Evolutionary conservation across 2,888 invertebrate species (phyloP).

Genomic region (Melanostoma mellinum): DNA sequence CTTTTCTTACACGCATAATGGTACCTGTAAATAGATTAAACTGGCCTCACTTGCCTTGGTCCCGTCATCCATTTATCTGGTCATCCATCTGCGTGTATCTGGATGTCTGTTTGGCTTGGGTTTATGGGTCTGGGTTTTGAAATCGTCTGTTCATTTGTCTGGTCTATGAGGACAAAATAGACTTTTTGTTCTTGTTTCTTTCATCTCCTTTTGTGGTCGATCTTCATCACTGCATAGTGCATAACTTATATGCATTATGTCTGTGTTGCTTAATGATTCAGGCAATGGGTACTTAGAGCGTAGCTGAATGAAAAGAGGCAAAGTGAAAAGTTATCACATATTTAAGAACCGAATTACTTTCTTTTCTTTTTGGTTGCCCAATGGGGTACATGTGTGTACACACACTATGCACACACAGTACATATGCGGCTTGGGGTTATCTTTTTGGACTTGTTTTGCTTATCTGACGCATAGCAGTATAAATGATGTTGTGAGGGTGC

Average conservation of each 20-base stretch:
- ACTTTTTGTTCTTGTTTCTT: slow-evolving; percentile 27
- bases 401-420: neutral
- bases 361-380: slow-evolving; percentile 63
- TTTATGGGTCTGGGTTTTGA: slow-evolving; percentile 48
- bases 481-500: slow-evolving; percentile 24
- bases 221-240: slow-evolving; percentile 7
- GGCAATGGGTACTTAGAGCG: slow-evolving; percentile 7
- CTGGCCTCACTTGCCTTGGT: slow-evolving; percentile 60
- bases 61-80: slow-evolving; percentile 62
- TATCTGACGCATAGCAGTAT: slow-evolving; percentile 26
- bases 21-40: slow-evolving; percentile 71
- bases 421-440: slow-evolving; percentile 22
- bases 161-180: slow-evolving; percentile 67
- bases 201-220: slow-evolving; percentile 38
- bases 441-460: slow-evolving; percentile 43
- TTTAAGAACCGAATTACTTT: slow-evolving; percentile 66
- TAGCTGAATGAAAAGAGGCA: slow-evolving; percentile 58
- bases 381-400: slow-evolving; percentile 43
- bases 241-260: slow-evolving; percentile 11
- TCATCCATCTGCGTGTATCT: slow-evolving; percentile 54
- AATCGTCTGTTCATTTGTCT: slow-evolving; percentile 65
- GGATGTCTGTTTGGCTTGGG: slow-evolving; percentile 36
- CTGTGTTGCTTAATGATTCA: slow-evolving; percentile 48
- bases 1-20: slow-evolving; percentile 53
- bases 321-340: slow-evolving; percentile 70